These are phyloP conservation scores for Hypercompe scribonia DNA, from an alignment of 2,888 invertebrate genomes.

Conservation along the genomic window DNA sequence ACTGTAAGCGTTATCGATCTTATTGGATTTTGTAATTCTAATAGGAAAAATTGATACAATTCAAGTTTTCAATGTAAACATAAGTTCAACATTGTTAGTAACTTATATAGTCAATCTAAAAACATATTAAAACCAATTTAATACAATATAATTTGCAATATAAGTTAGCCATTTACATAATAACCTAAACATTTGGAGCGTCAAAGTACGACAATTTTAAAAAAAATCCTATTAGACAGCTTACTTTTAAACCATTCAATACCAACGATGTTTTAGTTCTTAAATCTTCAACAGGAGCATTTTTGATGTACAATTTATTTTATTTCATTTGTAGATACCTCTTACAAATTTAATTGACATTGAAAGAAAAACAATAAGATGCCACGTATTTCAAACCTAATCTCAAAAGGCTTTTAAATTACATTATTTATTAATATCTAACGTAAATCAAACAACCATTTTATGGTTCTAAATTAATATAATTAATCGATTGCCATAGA, in stretches of 20 bases:
- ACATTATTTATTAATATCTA: background rate
- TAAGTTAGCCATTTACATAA: too few relatives aligned
- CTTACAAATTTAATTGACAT: too few relatives aligned
- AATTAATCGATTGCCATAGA: background rate
- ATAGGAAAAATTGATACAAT: background rate
- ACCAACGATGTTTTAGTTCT: background rate
- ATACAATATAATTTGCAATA: too few relatives aligned
- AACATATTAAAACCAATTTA: too few relatives aligned
- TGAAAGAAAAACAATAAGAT: too few relatives aligned
- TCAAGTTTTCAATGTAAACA: background rate
- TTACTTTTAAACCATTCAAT: background rate
- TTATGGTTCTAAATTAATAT: background rate
- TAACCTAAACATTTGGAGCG: too few relatives aligned
- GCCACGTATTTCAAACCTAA: background rate
- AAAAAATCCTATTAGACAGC: background rate
- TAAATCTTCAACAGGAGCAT: too few relatives aligned
- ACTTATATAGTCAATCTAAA: background rate
- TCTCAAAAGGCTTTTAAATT: background rate
- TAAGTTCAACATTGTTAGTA: background rate
- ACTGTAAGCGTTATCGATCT: constrained; percentile 34
- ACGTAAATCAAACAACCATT: background rate
- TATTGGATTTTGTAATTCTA: constrained; percentile 31
- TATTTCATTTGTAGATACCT: too few relatives aligned
- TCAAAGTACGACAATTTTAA: background rate
- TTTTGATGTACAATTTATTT: too few relatives aligned